These are phyloP conservation scores for Istiophorus platypterus DNA, from an alignment of 2,113 vertebrate genomes.

Conservation along the genomic window DNA sequence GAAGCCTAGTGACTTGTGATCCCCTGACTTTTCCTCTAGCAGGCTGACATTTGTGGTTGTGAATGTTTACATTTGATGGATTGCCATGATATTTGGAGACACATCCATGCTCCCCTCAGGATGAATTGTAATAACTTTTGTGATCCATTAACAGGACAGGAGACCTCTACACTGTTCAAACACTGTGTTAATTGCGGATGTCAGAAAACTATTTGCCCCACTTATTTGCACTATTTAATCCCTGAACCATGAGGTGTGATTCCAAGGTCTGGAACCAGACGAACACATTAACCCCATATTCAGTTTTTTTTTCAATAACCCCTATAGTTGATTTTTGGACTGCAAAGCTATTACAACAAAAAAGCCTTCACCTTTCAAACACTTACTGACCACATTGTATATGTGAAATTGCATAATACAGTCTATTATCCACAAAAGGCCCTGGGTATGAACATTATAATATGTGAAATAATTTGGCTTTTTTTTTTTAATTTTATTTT, in stretches of 20 bases:
- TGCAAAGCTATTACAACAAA: background rate
- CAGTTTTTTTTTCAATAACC: background rate
- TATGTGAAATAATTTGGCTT: too few relatives aligned
- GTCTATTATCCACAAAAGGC: conserved; percentile 11
- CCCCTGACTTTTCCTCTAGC: background rate
- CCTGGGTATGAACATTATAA: too few relatives aligned
- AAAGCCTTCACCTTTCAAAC: too few relatives aligned
- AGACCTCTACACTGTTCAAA: background rate
- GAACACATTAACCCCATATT: background rate
- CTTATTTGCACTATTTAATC: background rate
- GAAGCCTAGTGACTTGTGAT: background rate
- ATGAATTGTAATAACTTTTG: background rate
- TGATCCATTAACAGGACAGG: background rate
- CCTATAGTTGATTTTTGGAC: background rate
- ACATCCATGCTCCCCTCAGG: background rate
- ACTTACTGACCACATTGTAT: background rate
- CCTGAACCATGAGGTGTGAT: background rate
- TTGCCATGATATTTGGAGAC: background rate
- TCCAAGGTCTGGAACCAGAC: conserved; percentile 10
- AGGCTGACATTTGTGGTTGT: background rate
- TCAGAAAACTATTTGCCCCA: background rate
- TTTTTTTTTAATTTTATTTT: too few relatives aligned
- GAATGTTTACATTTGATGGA: background rate
- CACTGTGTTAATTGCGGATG: background rate
- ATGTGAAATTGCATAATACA: conserved; percentile 3